Base-by-base conservation (phyloP, 2,113 vertebrate genomes). In the Pitta sordida region DNA sequence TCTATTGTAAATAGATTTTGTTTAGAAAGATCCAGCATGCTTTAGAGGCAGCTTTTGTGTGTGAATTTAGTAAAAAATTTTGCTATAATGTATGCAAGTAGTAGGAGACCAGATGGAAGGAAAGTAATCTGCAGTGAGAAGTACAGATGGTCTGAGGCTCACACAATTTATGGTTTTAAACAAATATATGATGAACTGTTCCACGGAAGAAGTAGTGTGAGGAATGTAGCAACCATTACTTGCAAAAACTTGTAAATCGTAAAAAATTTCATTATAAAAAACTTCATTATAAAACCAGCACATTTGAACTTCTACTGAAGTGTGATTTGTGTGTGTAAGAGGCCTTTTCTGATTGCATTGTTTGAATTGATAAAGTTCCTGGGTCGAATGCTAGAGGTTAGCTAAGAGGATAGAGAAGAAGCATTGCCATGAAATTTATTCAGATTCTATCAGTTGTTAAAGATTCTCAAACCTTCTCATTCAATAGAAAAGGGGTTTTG, bases 281-380 rank as follows among this genome's bases (percentile, higher is more conserved):
- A 16, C 9, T 9, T 81, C 0, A 0, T 22, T 53, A 19, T 39
- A n/a, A 51, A 86, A 4, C 0, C 3, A 70, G 27, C 13, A 16
- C 10, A 63, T 78, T 10, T 34, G 43, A 79, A 8, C 17, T 70
- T 74, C 60, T 59, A 3, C 27, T 84, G 41, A 70, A 75, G 26
- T 6, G 9, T 70, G 9, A 8, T 44, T 78, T 60, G 4, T 67
- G 29, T 70, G 11, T 56, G 10, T 58, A 39, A 21, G 56, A 87
- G n/a, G 22, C 20, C 4, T 32, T 63, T 90, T 46, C 39, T 76
- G 48, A 62, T 32, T 90, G 19, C 12, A 8, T 6, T 30, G 3
- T 8, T 5, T 52, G 51, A 24, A 75, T 74, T 85, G 19, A 37
- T 3, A 82, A 84, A 83, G 64, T 55, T 77, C 44, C 49, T 81